Conservation (phyloP, 2,888 invertebrate species). For the Tenthredo scrophulariae region DNA sequence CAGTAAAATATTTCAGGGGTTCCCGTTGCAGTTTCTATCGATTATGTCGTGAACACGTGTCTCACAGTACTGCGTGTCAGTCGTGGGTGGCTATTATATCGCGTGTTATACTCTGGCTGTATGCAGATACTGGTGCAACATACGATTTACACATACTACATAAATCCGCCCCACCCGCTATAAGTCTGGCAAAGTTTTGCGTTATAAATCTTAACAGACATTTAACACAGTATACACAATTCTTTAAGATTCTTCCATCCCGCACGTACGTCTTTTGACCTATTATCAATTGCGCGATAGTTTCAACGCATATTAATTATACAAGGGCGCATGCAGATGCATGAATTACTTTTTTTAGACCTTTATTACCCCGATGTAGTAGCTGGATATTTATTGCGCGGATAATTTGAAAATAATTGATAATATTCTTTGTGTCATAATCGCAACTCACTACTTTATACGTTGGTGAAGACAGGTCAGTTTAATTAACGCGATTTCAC, state of each 20-base stretch:
- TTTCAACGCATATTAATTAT: not conserved
- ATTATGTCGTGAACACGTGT: slow-evolving; percentile 21
- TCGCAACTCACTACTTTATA: not conserved
- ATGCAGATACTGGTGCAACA: slow-evolving; percentile 3
- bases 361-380: not conserved
- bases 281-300: not conserved
- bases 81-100: not conserved
- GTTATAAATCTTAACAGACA: not conserved
- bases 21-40: slow-evolving; percentile 34
- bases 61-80: slow-evolving; percentile 29
- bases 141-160: not conserved
- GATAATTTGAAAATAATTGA: not conserved
- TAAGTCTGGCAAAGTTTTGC: not conserved
- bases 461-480: not conserved
- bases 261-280: not conserved
- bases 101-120: not conserved
- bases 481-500: slow-evolving; percentile 15
- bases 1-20: not conserved
- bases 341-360: not conserved
- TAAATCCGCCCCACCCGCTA: not conserved
- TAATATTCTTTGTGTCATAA: not conserved
- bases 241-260: not conserved
- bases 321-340: not conserved
- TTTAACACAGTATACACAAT: not conserved
- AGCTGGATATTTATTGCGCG: not conserved